Base-by-base conservation (phyloP, 2,888 invertebrate genomes). In the Baronia brevicornis region DNA sequence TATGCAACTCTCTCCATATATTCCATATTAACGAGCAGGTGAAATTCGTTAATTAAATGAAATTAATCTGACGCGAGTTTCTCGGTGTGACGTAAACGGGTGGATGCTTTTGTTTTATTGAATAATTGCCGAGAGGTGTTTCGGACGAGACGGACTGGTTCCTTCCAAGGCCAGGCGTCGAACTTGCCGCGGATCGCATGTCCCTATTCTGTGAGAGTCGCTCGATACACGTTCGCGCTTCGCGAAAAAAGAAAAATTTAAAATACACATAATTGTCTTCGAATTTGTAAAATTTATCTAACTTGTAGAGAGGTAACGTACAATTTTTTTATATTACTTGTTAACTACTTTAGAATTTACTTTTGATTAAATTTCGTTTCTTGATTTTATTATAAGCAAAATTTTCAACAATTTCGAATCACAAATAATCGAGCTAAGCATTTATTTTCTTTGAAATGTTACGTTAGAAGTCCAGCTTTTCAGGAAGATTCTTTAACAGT, bases 111-210 rank as follows among this genome's bases (percentile, higher is more conserved):
- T 82, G 82, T 84, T 78, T 82, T 77, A 79, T 82, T 82, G 75
- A 80, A 82, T 82, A 82, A 82, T 82, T 77, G 80, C 75, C 69
- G 68, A 66, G 73, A 75, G 74, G 77, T 75, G 82, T 79, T 84
- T 79, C 71, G 82, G 80, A 67, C 73, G 74, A 63, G 69, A 70
- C 65, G 54, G 71, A 80, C 84, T 75, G 84, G 84, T 84, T 84
- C 63, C 59, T 47, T 9, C 60, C 84, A 84, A 84, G 84, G 84
- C 82, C 84, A 82, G 78, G 60, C 84, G 75, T 68, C 82, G 78
- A 79, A 80, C 79, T 75, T 72, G 66, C 64, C 54, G 39, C 60
- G 56, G 46, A 58, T 62, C 59, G 61, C 58, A n/a, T 60, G 61
- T 60, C 60, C 66, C 54, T 70, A 65, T 64, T 65, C 63, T 44